phyloP scores from a whole-genome alignment of 2,888 invertebrate genomes.

The Lasioglossum marginatum region DNA sequence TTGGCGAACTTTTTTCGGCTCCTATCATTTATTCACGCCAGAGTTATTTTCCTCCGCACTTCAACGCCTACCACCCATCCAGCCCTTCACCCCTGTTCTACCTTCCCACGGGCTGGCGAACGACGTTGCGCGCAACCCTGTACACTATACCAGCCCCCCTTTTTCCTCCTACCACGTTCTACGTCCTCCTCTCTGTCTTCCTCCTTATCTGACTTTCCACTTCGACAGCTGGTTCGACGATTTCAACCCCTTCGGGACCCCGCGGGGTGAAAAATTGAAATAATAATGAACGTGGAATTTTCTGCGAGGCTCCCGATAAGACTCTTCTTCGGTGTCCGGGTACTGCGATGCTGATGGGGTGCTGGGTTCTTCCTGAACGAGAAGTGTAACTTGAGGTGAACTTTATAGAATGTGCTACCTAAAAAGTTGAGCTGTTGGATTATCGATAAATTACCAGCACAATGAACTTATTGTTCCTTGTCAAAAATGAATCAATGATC shows the following conservation, averaged over 20 bases:
- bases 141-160: not conserved
- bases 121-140: not conserved
- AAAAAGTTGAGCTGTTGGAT: too few species aligned
- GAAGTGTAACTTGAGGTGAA: too few species aligned
- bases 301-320: not conserved
- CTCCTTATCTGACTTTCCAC: constrained; percentile 34
- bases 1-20: constrained; percentile 73
- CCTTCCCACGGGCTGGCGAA: not conserved
- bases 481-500: too few species aligned
- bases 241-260: not conserved
- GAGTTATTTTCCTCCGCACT: constrained; percentile 75
- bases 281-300: not conserved
- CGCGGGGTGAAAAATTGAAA: not conserved
- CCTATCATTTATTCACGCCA: constrained; percentile 81
- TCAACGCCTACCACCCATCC: constrained; percentile 51
- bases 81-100: constrained; percentile 1
- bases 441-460: too few species aligned
- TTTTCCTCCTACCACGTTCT: not conserved
- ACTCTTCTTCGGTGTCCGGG: not conserved
- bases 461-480: too few species aligned
- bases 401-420: too few species aligned
- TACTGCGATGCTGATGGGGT: too few species aligned
- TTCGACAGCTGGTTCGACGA: not conserved
- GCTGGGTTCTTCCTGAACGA: too few species aligned
- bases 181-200: not conserved